Evolutionary conservation across 1,140 invertebrate species (phyloP).

Genomic region (Leptoteleia sp.): DNA sequence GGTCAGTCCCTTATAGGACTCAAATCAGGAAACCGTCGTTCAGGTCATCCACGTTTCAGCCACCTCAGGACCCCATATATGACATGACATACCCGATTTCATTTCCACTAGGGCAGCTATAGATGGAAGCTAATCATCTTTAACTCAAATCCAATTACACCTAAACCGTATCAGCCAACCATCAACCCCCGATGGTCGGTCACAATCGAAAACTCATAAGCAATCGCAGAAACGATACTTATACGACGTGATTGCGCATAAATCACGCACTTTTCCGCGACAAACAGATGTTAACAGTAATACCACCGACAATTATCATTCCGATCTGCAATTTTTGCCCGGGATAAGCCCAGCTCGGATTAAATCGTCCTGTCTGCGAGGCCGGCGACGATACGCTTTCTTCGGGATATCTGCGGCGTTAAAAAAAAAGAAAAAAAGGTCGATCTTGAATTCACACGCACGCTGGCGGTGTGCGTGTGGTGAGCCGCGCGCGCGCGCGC

Average conservation of each 20-base stretch:
- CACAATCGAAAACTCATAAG: slow-evolving; percentile 52
- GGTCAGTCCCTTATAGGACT: too few species aligned
- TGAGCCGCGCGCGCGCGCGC: background rate
- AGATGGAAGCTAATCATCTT: too few species aligned
- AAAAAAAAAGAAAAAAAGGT: too few species aligned
- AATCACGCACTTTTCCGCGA: slow-evolving; percentile 52
- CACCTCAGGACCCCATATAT: too few species aligned
- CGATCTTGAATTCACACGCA: slow-evolving; percentile 45
- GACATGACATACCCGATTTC: too few species aligned
- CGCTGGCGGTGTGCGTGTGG: slow-evolving; percentile 11
- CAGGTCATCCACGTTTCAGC: too few species aligned
- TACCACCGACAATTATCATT: slow-evolving; percentile 53
- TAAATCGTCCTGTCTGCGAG: slow-evolving; percentile 39
- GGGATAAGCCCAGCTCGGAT: slow-evolving; percentile 26
- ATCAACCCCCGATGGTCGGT: slow-evolving; percentile 48
- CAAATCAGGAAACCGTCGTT: too few species aligned
- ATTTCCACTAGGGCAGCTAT: too few species aligned
- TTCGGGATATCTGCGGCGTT: slow-evolving; percentile 37
- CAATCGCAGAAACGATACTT: slow-evolving; percentile 55
- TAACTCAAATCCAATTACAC: slow-evolving; percentile 28
- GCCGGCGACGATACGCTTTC: slow-evolving; percentile 44
- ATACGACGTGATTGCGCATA: slow-evolving; percentile 59
- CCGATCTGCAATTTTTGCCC: slow-evolving; percentile 46
- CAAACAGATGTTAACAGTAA: slow-evolving; percentile 56
- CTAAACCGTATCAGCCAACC: slow-evolving; percentile 15